Conservation (phyloP, 2,113 vertebrate genomes). For the Silurus asotus region DNA sequence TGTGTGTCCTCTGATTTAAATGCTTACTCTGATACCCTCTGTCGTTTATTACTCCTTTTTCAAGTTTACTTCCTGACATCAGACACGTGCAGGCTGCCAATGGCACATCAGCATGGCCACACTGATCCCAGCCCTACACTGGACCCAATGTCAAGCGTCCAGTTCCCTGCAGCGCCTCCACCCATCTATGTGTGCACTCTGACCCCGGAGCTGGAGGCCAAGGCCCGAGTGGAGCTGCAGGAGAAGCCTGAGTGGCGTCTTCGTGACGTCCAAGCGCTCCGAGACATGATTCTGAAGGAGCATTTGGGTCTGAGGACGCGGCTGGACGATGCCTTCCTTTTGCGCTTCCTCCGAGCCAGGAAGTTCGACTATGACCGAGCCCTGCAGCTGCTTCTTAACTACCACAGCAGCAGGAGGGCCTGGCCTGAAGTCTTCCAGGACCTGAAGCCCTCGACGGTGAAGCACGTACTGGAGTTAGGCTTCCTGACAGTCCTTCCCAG, state of each 20-base stretch:
- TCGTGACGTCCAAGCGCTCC: conserved; percentile 90
- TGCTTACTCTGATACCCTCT: not conserved
- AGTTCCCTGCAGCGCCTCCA: conserved; percentile 71
- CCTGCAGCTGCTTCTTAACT: conserved; percentile 92
- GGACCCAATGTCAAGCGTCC: conserved; percentile 68
- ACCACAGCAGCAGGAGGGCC: conserved; percentile 85
- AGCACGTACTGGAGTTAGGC: conserved; percentile 87
- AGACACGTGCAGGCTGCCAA: conserved; percentile 67
- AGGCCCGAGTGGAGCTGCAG: conserved; percentile 93
- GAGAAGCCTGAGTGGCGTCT: conserved; percentile 97
- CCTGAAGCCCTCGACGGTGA: conserved; percentile 86
- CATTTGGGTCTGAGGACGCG: conserved; percentile 85
- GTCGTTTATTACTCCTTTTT: not conserved
- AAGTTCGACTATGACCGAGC: conserved; percentile 98
- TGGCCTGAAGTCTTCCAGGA: conserved; percentile 96
- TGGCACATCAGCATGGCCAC: conserved; percentile 87
- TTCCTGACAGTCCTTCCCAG: conserved; percentile 91
- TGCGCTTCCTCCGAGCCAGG: conserved; percentile 94
- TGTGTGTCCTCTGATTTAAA: not conserved
- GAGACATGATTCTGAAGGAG: conserved; percentile 96
- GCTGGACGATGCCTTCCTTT: conserved; percentile 89
- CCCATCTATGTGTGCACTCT: conserved; percentile 85
- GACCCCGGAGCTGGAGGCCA: conserved; percentile 86
- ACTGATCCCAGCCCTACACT: conserved; percentile 75
- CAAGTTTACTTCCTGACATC: not conserved